Evolutionary conservation across 2,888 invertebrate species (phyloP), one percentile per base, ranked within the genome.

Genomic region (Nomada flava): DNA sequence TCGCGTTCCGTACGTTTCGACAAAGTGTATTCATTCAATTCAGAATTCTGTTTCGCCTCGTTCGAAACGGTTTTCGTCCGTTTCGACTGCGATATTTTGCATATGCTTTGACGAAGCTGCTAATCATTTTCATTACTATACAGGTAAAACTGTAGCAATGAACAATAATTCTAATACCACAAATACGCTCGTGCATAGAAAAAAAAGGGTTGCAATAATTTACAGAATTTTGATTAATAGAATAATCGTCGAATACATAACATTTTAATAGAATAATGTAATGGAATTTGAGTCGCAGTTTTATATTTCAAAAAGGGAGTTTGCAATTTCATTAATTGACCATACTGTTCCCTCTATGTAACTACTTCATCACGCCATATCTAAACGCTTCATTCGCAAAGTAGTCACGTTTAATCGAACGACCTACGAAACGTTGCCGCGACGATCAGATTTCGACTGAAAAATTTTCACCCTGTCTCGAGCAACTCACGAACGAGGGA

Each of bases 381-480:
- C 23, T 7, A 0, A n/a, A 20, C 11, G 2, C 9, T 26, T 53
- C 44, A 29, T 50, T 64, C 47, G 55, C 57, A 59, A 50, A 20
- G 42, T 67, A 26, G 44, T 23, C 63, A 47, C 67, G 47, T 72
- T 73, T 72, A 76, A 76, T 69, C 53, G 62, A 76, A 82, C 70
- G 72, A 50, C 69, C 36, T 42, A 23, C 53, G 77, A 70, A 82
- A 77, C 71, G 79, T 63, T 67, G 81, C 76, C 64, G 57, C 55
- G 62, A 68, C 59, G 5, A 23, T 20, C 23, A 23, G 18, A 23
- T 26, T 63, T 57, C 64, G 57, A 20, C 72, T 67, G 76, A 76
- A 70, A 70, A 79, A 85, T 81, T 80, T 83, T 72, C 73, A 77
- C 78, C 83, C 75, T 42, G 47, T 36, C 57, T 20, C 65, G 50